Base-by-base conservation (phyloP, 2,888 invertebrate genomes). In the Neoitamus cyanurus region DNA sequence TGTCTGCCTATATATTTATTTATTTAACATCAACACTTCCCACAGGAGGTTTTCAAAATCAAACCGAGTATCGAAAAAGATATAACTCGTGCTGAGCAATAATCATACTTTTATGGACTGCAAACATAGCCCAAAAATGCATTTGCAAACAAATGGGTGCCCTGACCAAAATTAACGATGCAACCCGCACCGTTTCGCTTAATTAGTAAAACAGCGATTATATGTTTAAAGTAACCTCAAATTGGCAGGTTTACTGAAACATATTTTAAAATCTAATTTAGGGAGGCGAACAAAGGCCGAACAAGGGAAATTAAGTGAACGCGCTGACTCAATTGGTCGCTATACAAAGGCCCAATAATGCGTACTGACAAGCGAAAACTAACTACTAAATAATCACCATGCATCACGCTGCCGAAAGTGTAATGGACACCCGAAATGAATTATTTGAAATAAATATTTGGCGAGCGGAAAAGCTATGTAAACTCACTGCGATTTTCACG, bases 381-480 rank as follows among this genome's bases (percentile, higher is more conserved):
- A 58, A 58, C 58, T 58, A 58, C 9, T 58, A 58, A 58, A 58
- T 20, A 58, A 58, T 58, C 20, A 20, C 58, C 58, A 25, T 25
- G 58, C 25, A 58, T 58, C 58, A 58, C 25, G 25, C 5, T 15
- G 58, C 6, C 58, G 58, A 58, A 58, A 58, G 25, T 58, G 58
- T 58, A 58, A 58, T 58, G 58, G 58, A 58, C n/a, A 20, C 58
- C 9, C 58, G 58, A 58, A 58, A 58, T 58, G 58, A 58, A 58
- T 58, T 58, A 58, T 58, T 58, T 58, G 58, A 58, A 58, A 58
- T 58, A 58, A 58, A 58, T 58, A 58, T 58, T 58, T 58, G 58
- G 58, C 7, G 25, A 58, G 2, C 15, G 58, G 58, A 58, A 42
- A 58, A 58, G 58, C 58, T 58, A 25, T 25, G 15, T 58, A 20